Conservation (phyloP, 2,113 vertebrate genomes). For the Corythaeola cristata region DNA sequence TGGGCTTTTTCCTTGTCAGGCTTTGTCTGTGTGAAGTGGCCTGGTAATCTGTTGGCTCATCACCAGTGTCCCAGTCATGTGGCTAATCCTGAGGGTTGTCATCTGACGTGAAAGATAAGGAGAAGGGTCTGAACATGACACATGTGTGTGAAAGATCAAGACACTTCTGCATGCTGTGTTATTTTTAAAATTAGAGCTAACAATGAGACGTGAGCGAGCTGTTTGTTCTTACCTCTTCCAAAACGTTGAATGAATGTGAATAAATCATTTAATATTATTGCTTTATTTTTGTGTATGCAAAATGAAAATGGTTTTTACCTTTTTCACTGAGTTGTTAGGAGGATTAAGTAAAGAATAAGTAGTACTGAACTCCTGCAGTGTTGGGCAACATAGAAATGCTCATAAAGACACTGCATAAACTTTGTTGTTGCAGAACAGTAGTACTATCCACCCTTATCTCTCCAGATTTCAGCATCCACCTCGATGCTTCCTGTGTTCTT, state of each 20-base stretch:
- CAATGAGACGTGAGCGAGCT: background rate
- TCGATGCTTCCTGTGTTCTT: background rate
- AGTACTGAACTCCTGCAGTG: background rate
- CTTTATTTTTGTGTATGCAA: background rate
- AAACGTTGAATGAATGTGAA: background rate
- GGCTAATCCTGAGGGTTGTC: background rate
- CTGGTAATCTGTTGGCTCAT: background rate
- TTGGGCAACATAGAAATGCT: background rate
- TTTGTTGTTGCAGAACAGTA: background rate
- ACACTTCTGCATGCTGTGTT: background rate
- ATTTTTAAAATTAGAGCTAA: conserved; percentile 1
- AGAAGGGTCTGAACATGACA: background rate
- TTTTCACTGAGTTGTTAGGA: background rate
- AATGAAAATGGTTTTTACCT: background rate
- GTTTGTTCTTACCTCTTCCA: background rate
- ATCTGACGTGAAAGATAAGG: background rate
- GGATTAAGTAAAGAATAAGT: background rate
- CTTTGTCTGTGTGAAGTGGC: background rate
- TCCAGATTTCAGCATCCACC: background rate
- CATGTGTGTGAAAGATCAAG: background rate
- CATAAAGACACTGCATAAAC: background rate
- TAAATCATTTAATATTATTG: background rate
- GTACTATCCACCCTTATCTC: background rate
- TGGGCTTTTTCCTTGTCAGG: background rate
- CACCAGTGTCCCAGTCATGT: background rate